Base-by-base conservation (phyloP, 2,113 vertebrate genomes). In the Alces alces region DNA sequence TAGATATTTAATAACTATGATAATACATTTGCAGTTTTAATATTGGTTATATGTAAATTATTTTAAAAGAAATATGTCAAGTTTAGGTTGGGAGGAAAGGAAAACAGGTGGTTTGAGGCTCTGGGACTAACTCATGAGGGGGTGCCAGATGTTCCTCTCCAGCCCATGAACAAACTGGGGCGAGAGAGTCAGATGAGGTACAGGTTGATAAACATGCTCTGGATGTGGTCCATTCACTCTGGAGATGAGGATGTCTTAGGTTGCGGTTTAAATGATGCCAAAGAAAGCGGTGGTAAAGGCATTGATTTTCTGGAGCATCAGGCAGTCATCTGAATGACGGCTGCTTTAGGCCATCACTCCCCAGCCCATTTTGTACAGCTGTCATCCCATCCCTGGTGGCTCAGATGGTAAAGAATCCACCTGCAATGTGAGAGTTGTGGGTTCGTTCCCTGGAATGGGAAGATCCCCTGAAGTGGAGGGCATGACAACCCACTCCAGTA, bases 21-120 rank as follows among this genome's bases (percentile, higher is more conserved):
- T 89, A 79, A 39, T 76, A 64, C 52, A 25, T 96, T 50, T 21
- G 7, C 15, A 79, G 4, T 86, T 93, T 96, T 95, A 96, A 82
- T 91, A 60, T 91, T 95, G 39, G 61, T 92, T 73, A 30, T 58
- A 61, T 73, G 70, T 55, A 96, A 95, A 96, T 93, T 21, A 21
- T 61, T 64, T 83, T 47, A 79, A 91, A 84, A 91, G 50, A 50
- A 91, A 14, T 70, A 73, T 83, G 21, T 73, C n/a, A 94, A 73
- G 25, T 7, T 95, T 96, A 73, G 54, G 2, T 25, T 84, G 16
- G 7, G 60, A n/a, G 2, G 11, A 2, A 52, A 64, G 33, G 33
- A 14, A 92, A 64, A 61, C 85, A 93, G 94, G 93, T 92, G 86
- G 87, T 61, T 16, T 78, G 73, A 50, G 94, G 76, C 66, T 61